Conservation (phyloP, 2,797 vertebrate genomes). For the Hapalemur alaotrensis region DNA sequence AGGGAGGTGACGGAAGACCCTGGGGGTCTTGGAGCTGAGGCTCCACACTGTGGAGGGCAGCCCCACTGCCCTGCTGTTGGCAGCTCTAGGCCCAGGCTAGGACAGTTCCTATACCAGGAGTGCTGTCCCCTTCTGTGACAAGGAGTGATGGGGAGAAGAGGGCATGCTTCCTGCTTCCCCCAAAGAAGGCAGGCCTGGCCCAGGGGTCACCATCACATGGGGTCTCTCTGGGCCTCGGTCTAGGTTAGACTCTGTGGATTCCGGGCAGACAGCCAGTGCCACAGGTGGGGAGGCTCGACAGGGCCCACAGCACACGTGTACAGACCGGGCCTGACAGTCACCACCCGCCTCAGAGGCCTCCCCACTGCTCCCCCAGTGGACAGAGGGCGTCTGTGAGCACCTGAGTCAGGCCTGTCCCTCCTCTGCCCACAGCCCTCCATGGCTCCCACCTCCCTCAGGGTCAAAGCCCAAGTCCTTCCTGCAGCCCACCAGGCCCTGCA, state of each 20-base stretch:
- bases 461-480: neutral
- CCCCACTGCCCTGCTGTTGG: neutral
- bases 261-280: neutral
- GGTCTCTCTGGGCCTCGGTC: neutral
- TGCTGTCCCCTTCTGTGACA: neutral
- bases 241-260: neutral
- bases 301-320: fast-evolving
- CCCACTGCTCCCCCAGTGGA: neutral
- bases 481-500: no score
- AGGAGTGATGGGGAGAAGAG: fast-evolving
- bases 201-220: fast-evolving
- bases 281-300: fast-evolving
- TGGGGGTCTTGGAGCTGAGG: no score
- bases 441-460: neutral
- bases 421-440: neutral
- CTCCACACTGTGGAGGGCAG: fast-evolving
- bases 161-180: neutral
- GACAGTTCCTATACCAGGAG: neutral
- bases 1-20: fast-evolving
- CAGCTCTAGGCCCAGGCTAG: no score
- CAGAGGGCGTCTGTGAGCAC: neutral
- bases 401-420: fast-evolving
- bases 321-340: fast-evolving
- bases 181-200: neutral
- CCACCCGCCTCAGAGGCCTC: neutral